Percentiles rank a stretch among this genome's conserved stretches.
These are phyloP conservation scores for Allolobophora icterica DNA, from an alignment of 2,888 invertebrate species.

Conservation along the genomic window DNA sequence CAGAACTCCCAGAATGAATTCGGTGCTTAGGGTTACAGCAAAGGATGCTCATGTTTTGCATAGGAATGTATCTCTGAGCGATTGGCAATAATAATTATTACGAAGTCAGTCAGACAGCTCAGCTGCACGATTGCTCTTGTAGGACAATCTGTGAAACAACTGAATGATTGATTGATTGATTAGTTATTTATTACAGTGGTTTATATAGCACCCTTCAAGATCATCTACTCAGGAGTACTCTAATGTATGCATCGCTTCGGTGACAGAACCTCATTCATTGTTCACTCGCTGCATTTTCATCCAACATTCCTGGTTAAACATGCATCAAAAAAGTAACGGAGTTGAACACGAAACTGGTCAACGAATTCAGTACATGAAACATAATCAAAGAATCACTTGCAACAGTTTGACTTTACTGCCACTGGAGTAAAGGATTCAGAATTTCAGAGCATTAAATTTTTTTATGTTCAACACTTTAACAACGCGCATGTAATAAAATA, in stretches of 20 bases:
- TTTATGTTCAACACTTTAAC: too few relatives aligned
- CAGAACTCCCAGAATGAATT: too few relatives aligned
- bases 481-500: too few relatives aligned
- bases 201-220: too few relatives aligned
- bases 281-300: neutral
- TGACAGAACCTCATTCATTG: neutral
- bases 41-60: neutral
- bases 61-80: too few relatives aligned
- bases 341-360: neutral
- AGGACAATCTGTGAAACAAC: neutral
- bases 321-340: neutral
- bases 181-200: too few relatives aligned
- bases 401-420: neutral
- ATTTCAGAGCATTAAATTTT: too few relatives aligned
- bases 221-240: too few relatives aligned
- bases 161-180: slow-evolving; percentile 1
- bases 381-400: too few relatives aligned
- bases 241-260: neutral
- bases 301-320: neutral
- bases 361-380: neutral
- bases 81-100: too few relatives aligned
- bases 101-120: neutral
- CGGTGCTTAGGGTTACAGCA: neutral
- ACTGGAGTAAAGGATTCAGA: neutral
- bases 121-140: neutral